Base-by-base conservation (phyloP, 1,140 invertebrate species). In the Tetraneura akinire region DNA sequence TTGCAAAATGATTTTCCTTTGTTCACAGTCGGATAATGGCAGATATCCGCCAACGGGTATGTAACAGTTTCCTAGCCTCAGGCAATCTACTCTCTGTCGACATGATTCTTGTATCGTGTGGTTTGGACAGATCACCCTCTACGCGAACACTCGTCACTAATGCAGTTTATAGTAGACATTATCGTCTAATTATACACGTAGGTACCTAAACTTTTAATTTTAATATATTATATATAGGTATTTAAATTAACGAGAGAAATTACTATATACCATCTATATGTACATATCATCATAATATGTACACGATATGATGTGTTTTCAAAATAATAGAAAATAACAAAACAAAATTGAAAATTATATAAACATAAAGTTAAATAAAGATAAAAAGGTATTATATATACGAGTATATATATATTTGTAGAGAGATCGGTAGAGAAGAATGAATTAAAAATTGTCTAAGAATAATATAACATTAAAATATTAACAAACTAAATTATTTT, bases 21-120 rank as follows among this genome's bases (percentile, higher is more conserved):
- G 71, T 74, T 53, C 71, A 51, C 29, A 23, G 47, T 53, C 51
- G 71, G 37, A 74, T 74, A 74, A 74, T 74, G 71, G 47, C 71
- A 74, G 71, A 37, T 74, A 74, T 74, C 18, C 11, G 71, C 23
- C 49, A 47, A 11, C 53, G 71, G 71, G 37, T 45, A n/a, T n/a
- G 37, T 68, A 45, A n/a, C 64, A 37, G 37, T 45, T 66, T 6
- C 18, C 37, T 3, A 68, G 37, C 51, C 29, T n/a, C 32, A 2
- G 21, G 47, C 37, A 10, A 42, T 47, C n/a, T 57, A 57, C 53
- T 5, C 18, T 55, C 5, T 11, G 8, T 32, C 62, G 60, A 16
- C 60, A 64, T 9, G 16, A 57, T 23, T 10, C 60, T 64, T 18
- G 26, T 10, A 1, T 26, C n/a, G 51, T 64, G 26, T 64, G 60